Evolutionary conservation across 2,113 vertebrate species (phyloP), one percentile per base, ranked within the genome.

Genomic region (Lichenostomus cassidix): DNA sequence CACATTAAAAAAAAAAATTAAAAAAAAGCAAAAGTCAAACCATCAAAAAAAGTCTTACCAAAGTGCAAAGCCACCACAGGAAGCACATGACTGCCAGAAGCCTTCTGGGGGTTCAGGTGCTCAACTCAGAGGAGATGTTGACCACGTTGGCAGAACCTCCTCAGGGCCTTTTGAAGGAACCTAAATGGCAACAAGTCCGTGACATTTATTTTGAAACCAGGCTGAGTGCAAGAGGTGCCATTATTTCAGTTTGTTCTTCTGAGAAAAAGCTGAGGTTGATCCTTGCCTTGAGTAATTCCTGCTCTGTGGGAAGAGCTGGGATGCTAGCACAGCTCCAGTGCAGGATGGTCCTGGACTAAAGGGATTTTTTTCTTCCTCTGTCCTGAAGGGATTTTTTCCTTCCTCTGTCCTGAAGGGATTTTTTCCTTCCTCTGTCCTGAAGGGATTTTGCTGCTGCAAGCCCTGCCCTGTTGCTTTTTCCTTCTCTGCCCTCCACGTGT

Each of bases 1-100:
- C 94, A 82, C 94, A 83, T 89, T 50, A 71, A 33, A 74, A 63
- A 47, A 64, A 31, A 24, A 42, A n/a, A n/a, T n/a, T 23, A 33
- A 11, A 3, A 37, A 21, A 42, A 33, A 64, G 2, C 53, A 53
- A 44, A 75, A 44, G 28, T 11, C 75, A 80, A 88, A 93, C 88
- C 89, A 91, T 93, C 35, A 92, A 84, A 92, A 92, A 90, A 94
- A 31, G 19, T 71, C 50, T 92, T 69, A 52, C 56, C 49, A 4
- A 83, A 92, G 94, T 92, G 91, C 86, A 96, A 95, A 95, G 86
- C 91, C 92, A 60, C 86, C 68, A 47, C 68, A 81, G 94, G 95
- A 94, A 94, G 73, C 86, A 35, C 4, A 0, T 4, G 12, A 53
- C 50, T 86, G 75, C 52, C 55, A 81, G 69, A 60, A 85, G 58